phyloP scores from a whole-genome alignment of 1,140 invertebrate species.

The Papilio glaucus region DNA sequence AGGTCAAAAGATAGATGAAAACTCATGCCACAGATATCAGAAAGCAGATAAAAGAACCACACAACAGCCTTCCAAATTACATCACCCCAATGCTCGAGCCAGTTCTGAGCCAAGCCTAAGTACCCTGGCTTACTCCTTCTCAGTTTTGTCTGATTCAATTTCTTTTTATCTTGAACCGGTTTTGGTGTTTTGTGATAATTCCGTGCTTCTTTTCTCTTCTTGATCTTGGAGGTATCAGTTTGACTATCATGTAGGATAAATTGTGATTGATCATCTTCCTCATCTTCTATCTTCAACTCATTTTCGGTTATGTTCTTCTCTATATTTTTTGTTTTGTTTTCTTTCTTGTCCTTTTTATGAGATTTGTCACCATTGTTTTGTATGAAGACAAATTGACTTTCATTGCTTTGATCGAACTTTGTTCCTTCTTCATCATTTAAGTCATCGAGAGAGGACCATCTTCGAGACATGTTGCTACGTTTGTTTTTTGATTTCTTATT shows the following conservation, averaged over 20 bases:
- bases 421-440: conserved; percentile 79
- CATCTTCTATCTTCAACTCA: conserved; percentile 57
- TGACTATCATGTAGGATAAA: conserved; percentile 72
- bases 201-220: conserved; percentile 81
- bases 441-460: conserved; percentile 85
- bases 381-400: conserved; percentile 78
- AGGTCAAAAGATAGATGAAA: conserved; percentile 89
- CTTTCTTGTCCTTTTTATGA: conserved; percentile 70
- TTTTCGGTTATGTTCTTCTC: conserved; percentile 62
- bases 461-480: conserved; percentile 80
- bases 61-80: conserved; percentile 86
- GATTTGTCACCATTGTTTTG: conserved; percentile 68
- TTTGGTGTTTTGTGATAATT: conserved; percentile 80
- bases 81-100: conserved; percentile 87
- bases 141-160: conserved; percentile 67
- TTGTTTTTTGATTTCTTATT: conserved; percentile 81
- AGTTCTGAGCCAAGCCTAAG: conserved; percentile 83
- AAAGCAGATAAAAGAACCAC: conserved; percentile 91
- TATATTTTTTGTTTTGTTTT: conserved; percentile 55
- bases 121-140: conserved; percentile 78
- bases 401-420: conserved; percentile 62
- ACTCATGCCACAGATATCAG: conserved; percentile 90
- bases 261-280: conserved; percentile 61
- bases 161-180: conserved; percentile 76
- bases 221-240: conserved; percentile 59